Evolutionary conservation across 2,888 invertebrate species (phyloP), one percentile per base, ranked within the genome.

Genomic region (Torymus texanus): DNA sequence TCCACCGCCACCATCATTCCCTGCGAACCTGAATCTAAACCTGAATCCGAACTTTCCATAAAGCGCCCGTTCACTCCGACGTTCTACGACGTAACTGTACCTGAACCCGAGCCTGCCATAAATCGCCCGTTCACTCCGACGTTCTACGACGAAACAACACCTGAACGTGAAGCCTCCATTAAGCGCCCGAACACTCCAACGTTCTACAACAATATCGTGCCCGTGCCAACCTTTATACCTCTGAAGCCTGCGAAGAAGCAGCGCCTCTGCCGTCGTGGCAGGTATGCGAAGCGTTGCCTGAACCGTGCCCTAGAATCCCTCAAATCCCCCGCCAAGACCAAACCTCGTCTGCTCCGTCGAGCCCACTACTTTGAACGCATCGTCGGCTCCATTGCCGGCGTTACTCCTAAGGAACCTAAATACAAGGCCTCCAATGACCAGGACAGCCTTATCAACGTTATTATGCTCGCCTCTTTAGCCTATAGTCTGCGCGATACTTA

Each of bases 281-380:
- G 75, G 21, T 82, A 82, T 67, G 78, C 73, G n/a, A 65, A 56
- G n/a, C 75, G 78, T 16, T 78, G 75, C 59, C 66, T 82, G 11
- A 14, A 18, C n/a, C 68, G 72, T n/a, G 79, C 71, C 18, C 16
- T 81, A 53, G 68, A 78, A n/a, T 65, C 77, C 21, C 12, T 74
- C 11, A 62, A 61, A 21, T 8, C 24, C 10, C 58, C 51, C 13
- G 41, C 8, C 53, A 55, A 63, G 41, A 14, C 12, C 24, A 79
- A 79, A 62, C 81, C 81, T 0, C 56, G 78, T 0, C 67, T 77
- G 59, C 4, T 77, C 65, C 24, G 70, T 12, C 78, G 83, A 0
- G 78, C 84, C 2, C 85, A 73, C 50, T 86, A 86, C 75, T 81
- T 82, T 59, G 85, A 84, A 63, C 81, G 84, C 0, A 71, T 85